Base-by-base conservation (phyloP, 2,888 invertebrate genomes). In the Caradrina kadenii region DNA sequence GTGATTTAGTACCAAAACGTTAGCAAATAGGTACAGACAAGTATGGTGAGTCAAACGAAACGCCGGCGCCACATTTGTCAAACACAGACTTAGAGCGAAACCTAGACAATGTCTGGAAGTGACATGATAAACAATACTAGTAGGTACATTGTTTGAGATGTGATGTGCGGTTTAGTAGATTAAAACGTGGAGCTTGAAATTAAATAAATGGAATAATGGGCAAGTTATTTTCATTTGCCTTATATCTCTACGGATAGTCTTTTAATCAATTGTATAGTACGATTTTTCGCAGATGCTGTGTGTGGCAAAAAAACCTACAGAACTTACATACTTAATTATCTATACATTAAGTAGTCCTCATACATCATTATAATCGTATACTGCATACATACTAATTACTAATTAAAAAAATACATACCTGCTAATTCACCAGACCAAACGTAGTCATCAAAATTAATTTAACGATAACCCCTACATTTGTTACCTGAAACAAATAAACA, bases 61-160 rank as follows among this genome's bases (percentile, higher is more conserved):
- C 35, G 66, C 59, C 54, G 91, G 88, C 91, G 91, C 89, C 90
- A 87, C 88, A 91, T 91, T 89, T 82, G 85, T 90, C 89, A 89
- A 83, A 75, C 62, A 69, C 76, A 81, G 69, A 71, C 82, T 70
- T 73, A 83, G 81, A 82, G 72, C 50, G 53, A 66, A 52, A 69
- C 55, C 76, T 76, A 82, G 76, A 71, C 65, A 48, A 26, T 59
- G 73, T 73, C 63, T 69, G 56, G 60, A 11, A 63, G 50, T 59
- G 66, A 74, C 72, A 80, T 45, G 76, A 80, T 75, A 83, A 78
- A 82, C 74, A 79, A 77, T 71, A 22, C 4, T 45, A 17, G 45
- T 65, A 45, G 22, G 8, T 55, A 63, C n/a, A 61, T 63, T 1
- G 15, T 69, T 31, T 22, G 21, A 45, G 59, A 50, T 35, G 17